These are phyloP conservation scores for Sesia apiformis DNA, from an alignment of 2,888 invertebrate genomes.

Conservation along the genomic window DNA sequence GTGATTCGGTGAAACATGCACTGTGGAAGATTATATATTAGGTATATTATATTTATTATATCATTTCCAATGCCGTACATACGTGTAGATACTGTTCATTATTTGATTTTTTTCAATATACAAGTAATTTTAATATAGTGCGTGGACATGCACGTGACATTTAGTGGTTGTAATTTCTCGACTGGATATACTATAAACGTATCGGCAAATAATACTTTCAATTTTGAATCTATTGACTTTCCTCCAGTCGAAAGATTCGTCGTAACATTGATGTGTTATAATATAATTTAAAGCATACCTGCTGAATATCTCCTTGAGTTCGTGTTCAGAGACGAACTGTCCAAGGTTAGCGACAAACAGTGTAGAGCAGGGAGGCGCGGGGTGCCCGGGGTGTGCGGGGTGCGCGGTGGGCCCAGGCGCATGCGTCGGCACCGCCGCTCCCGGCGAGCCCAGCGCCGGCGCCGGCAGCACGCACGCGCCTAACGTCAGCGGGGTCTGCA, in stretches of 20 bases:
- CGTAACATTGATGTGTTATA: constrained; percentile 11
- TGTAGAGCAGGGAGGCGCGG: constrained; percentile 95
- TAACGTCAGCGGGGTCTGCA: constrained; percentile 68
- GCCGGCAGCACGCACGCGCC: constrained; percentile 92
- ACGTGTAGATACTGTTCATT: too few species aligned
- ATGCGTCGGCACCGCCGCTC: constrained; percentile 81
- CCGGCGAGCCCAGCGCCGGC: constrained; percentile 93
- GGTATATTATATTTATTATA: constrained; percentile 21
- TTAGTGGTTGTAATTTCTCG: constrained; percentile 23
- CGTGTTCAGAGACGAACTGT: constrained; percentile 97
- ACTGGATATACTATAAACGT: constrained; percentile 25
- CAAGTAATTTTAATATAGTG: constrained; percentile 7
- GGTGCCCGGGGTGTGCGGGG: constrained; percentile 66
- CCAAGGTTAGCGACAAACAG: constrained; percentile 99
- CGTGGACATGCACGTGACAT: constrained; percentile 43
- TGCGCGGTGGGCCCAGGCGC: constrained; percentile 64
- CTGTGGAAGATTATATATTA: constrained; percentile 46
- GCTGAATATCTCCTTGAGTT: constrained; percentile 98
- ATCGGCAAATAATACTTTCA: not conserved
- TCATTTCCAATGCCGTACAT: constrained; percentile 8
- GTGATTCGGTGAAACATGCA: constrained; percentile 68
- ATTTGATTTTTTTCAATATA: not conserved
- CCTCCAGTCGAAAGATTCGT: constrained; percentile 25
- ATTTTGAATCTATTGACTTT: not conserved
- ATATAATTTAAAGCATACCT: constrained; percentile 79